phyloP scores from a whole-genome alignment of 2,888 invertebrate genomes.

The Gymnosoma rotundatum region DNA sequence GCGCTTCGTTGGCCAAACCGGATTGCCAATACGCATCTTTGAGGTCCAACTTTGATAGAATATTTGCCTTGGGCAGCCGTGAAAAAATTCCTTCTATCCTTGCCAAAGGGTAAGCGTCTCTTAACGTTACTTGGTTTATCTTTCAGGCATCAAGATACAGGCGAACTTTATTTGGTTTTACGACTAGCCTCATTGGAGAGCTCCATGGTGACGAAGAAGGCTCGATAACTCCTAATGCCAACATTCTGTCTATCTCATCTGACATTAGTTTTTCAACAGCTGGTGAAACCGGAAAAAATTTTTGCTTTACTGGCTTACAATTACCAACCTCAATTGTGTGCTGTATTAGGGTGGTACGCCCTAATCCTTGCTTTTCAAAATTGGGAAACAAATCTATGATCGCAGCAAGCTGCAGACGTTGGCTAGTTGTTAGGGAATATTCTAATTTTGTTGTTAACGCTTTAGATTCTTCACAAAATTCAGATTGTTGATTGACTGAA shows the following conservation, averaged over 20 bases:
- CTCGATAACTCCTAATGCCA: constrained; percentile 73
- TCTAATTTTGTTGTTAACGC: too few relatives aligned
- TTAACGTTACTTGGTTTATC: constrained; percentile 22
- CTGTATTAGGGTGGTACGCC: not conserved
- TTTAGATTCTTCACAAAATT: not conserved
- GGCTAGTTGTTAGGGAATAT: not conserved
- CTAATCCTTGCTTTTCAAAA: constrained; percentile 25
- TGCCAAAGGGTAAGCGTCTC: constrained; percentile 45
- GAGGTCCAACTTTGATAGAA: constrained; percentile 49
- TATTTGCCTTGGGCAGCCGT: constrained; percentile 31
- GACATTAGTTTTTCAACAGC: not conserved
- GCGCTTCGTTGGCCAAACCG: constrained; percentile 33
- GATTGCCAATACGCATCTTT: constrained; percentile 30
- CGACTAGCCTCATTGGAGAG: constrained; percentile 69
- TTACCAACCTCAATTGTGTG: not conserved
- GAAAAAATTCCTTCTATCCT: constrained; percentile 35
- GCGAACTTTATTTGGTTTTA: constrained; percentile 51
- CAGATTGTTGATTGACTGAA: not conserved
- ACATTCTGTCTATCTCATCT: not conserved
- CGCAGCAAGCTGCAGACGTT: not conserved
- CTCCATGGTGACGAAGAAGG: constrained; percentile 75
- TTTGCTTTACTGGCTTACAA: not conserved
- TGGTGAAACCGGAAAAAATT: constrained; percentile 3
- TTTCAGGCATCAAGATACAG: constrained; percentile 56
- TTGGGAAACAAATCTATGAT: not conserved